Base-by-base conservation (phyloP, 2,113 vertebrate species). In the Chlorodrepanis virens region DNA sequence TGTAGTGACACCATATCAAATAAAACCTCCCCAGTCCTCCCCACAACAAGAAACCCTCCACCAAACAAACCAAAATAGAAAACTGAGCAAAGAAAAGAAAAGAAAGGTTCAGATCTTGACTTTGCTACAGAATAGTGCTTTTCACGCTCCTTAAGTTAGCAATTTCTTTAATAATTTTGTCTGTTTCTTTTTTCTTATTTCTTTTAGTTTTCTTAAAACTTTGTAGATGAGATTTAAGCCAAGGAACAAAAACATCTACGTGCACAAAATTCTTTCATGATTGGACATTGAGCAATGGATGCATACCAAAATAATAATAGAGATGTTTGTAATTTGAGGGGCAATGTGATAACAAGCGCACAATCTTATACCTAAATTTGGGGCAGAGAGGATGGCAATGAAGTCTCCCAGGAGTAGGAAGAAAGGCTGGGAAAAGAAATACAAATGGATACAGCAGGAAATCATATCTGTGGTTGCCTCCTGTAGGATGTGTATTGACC, bases 401-500 rank as follows among this genome's bases (percentile, higher is more conserved):
- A 80, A 40, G 45, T 59, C 65, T 86, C 86, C 59, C 52, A 90
- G 52, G 56, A 94, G 49, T 3, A 76, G 49, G 53, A 71, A 64
- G 54, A 64, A 85, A 89, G 59, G 28, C 83, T 94, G 60, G 53
- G 47, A 80, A 74, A 84, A 94, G 68, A 95, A 89, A 80, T 74
- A 94, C 74, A 90, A 87, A 52, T 53, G 52, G 47, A 47, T 94
- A 72, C 2, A 25, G 33, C 52, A 76, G 82, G 64, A 92, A 95
- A 86, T 65, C 71, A 17, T 91, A 69, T 87, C 95, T 92, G 91
- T 91, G 88, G 78, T 83, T 92, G 60, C 61, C 87, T 96, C 77
- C 67, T 83, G 56, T 81, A 54, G 84, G 80, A 89, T 84, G 68
- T 87, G 25, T 94, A 93, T 97, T 96, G 95, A 95, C 64, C 86